Evolutionary conservation across 2,797 vertebrate species (phyloP).

Genomic region (Chrysocyon brachyurus): DNA sequence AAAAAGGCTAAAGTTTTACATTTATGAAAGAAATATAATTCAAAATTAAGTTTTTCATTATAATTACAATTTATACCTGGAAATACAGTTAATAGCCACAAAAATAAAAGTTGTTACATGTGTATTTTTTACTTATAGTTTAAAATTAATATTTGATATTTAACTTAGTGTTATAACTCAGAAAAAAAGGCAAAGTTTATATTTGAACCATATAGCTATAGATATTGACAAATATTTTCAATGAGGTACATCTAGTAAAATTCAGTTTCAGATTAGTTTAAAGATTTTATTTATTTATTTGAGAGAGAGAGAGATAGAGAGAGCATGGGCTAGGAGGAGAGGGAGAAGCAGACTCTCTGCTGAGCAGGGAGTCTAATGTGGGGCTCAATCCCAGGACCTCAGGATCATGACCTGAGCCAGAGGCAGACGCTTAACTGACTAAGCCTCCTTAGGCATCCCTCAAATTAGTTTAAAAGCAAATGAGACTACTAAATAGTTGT

Average conservation of each 20-base stretch:
- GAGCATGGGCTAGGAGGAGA: no score
- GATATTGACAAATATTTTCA: neutral
- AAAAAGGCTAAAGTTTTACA: conserved; percentile 1
- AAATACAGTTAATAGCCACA: neutral
- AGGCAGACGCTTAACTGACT: no score
- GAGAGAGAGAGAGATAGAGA: no score
- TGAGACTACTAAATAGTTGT: neutral
- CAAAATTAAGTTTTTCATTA: conserved; percentile 39
- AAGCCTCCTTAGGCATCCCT: neutral
- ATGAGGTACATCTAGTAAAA: neutral
- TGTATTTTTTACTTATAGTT: neutral
- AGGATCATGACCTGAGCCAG: no score
- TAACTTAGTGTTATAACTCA: neutral
- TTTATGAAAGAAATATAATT: neutral
- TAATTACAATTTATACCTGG: neutral
- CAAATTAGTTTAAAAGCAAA: conserved; percentile 13
- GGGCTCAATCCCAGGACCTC: no score
- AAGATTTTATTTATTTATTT: neutral
- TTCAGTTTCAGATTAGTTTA: neutral
- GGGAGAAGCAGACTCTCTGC: no score
- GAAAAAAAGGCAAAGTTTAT: conserved; percentile 3
- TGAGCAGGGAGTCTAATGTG: no score
- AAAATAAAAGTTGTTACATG: neutral
- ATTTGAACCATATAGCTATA: conserved; percentile 1
- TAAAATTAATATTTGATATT: conserved; percentile 39